Percentiles rank a stretch among this genome's conserved stretches.
Conservation (phyloP, 2,888 invertebrate genomes). For the Tetanocera ferruginea region DNA sequence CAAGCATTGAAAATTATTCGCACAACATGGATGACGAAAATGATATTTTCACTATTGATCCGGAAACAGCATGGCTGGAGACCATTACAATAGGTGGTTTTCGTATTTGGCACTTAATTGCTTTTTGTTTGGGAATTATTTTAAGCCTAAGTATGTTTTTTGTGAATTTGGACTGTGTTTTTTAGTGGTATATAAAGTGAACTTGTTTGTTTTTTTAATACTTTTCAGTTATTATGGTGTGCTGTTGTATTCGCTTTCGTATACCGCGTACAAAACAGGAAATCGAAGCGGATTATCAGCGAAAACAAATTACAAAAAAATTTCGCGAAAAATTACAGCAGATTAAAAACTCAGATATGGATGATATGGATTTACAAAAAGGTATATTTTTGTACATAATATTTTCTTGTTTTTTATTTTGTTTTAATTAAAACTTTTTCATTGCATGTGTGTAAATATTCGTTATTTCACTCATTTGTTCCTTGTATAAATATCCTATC, state of each 20-base stretch:
- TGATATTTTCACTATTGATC: slow-evolving; percentile 59
- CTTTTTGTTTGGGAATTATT: slow-evolving; percentile 77
- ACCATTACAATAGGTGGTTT: slow-evolving; percentile 77
- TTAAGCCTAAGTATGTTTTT: slow-evolving; percentile 74
- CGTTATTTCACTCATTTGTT: too few relatives aligned
- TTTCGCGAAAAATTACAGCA: slow-evolving; percentile 85
- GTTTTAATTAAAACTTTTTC: slow-evolving; percentile 15
- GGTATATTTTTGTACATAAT: slow-evolving; percentile 57
- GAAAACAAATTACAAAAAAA: slow-evolving; percentile 85
- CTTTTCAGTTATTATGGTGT: slow-evolving; percentile 81
- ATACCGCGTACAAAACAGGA: slow-evolving; percentile 95
- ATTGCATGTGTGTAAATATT: slow-evolving; percentile 25
- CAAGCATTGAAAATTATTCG: background rate
- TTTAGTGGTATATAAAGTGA: slow-evolving; percentile 25
- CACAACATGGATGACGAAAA: slow-evolving; percentile 55
- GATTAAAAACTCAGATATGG: slow-evolving; percentile 89
- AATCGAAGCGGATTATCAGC: slow-evolving; percentile 92
- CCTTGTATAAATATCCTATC: background rate
- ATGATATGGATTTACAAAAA: slow-evolving; percentile 72
- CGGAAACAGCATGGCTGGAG: slow-evolving; percentile 81
- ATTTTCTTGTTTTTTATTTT: slow-evolving; percentile 36
- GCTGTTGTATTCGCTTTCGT: slow-evolving; percentile 91
- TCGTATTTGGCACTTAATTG: slow-evolving; percentile 86
- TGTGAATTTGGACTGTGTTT: background rate
- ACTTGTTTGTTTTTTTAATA: slow-evolving; percentile 22